Percentiles rank a stretch among this genome's conserved stretches.
These are phyloP conservation scores for Bombus difficillimus DNA, from an alignment of 1,140 invertebrate genomes.

Conservation along the genomic window DNA sequence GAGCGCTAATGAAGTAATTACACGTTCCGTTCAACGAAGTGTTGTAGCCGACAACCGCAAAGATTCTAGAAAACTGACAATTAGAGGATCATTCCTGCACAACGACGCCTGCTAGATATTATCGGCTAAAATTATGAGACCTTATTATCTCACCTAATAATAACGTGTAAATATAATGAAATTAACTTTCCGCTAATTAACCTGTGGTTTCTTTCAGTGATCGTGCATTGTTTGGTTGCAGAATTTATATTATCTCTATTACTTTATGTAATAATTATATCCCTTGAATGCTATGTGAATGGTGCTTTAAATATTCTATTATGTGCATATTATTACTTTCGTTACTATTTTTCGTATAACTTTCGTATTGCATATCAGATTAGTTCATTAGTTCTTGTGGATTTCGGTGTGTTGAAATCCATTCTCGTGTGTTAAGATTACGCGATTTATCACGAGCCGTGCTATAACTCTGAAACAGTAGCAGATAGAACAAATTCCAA, in stretches of 20 bases:
- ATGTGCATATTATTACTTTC: no score
- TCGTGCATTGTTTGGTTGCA: neutral
- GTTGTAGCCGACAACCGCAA: constrained; percentile 26
- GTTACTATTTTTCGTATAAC: no score
- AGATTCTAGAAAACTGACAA: constrained; percentile 53
- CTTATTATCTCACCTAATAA: neutral
- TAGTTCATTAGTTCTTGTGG: no score
- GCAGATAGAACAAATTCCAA: no score
- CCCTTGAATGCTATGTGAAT: no score
- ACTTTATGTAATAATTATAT: neutral
- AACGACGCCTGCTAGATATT: neutral
- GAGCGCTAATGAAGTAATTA: constrained; percentile 52
- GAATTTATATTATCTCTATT: neutral
- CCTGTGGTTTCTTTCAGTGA: neutral
- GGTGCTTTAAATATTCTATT: no score
- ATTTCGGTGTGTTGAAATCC: no score
- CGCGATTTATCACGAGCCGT: no score
- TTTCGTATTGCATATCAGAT: no score
- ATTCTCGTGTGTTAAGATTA: no score
- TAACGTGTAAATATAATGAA: neutral
- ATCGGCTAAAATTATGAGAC: neutral
- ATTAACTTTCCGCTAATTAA: constrained; percentile 2
- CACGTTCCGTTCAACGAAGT: constrained; percentile 38
- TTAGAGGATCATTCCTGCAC: constrained; percentile 25
- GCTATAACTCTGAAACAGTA: no score